These are phyloP conservation scores for Drosophila macrospina DNA, from an alignment of 2,888 invertebrate genomes.

Conservation along the genomic window DNA sequence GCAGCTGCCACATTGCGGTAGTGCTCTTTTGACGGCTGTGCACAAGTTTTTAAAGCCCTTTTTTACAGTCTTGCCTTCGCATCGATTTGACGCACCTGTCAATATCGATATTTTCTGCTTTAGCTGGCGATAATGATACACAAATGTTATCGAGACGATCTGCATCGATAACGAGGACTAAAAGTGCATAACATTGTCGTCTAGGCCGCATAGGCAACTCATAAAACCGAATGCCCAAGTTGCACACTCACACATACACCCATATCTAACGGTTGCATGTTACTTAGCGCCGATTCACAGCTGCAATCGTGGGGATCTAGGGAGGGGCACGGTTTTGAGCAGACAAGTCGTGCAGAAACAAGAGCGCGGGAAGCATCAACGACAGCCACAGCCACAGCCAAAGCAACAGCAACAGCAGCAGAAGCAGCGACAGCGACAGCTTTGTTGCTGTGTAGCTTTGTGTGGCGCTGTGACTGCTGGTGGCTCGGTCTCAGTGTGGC, in stretches of 20 bases:
- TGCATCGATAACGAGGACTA: constrained; percentile 22
- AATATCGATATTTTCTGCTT: constrained; percentile 19
- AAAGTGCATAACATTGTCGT: constrained; percentile 44
- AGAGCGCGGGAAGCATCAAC: constrained; percentile 52
- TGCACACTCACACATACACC: constrained; percentile 10
- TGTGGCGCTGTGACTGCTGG: constrained; percentile 35
- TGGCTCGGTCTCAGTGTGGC: constrained; percentile 63
- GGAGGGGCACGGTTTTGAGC: constrained; percentile 48
- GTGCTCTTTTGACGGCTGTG: constrained; percentile 49
- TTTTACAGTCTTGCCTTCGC: constrained; percentile 4
- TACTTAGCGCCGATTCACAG: constrained; percentile 53
- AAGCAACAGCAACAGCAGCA: constrained; percentile 1
- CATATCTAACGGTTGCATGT: constrained; percentile 56
- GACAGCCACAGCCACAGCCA: constrained; percentile 42
- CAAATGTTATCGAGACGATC: constrained; percentile 40
- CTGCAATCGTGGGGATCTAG: constrained; percentile 14
- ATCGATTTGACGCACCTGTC: constrained; percentile 25
- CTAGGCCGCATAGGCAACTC: constrained; percentile 39
- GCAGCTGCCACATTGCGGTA: constrained; percentile 43
- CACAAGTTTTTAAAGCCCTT: constrained; percentile 47
- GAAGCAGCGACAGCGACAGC: constrained; percentile 31
- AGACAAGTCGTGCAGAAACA: constrained; percentile 74
- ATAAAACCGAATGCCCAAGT: constrained; percentile 47
- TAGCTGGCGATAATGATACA: constrained; percentile 18
- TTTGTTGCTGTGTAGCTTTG: constrained; percentile 57